Percentiles rank a stretch among this genome's conserved stretches.
These are phyloP conservation scores for Spinibarbus caldwelli DNA, from an alignment of 2,797 vertebrate species.

Conservation along the genomic window DNA sequence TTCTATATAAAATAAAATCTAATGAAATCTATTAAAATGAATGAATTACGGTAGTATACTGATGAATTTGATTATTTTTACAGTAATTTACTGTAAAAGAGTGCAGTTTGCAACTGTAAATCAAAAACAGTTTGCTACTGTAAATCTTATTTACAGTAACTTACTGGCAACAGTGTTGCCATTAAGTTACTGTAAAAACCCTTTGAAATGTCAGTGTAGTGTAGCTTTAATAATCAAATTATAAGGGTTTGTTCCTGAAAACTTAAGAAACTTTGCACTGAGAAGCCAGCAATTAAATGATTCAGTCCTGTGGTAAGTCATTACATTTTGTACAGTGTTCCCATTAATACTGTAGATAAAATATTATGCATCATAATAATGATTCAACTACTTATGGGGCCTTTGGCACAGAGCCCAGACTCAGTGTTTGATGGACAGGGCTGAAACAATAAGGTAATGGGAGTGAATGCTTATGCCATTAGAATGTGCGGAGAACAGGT, in stretches of 20 bases:
- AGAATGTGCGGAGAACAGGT: conserved; percentile 19
- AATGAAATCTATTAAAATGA: too few relatives aligned
- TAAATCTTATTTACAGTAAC: too few relatives aligned
- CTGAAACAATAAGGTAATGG: conserved; percentile 24
- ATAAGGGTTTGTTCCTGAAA: neutral
- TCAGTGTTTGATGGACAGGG: conserved; percentile 33
- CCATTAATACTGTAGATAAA: conserved; percentile 27
- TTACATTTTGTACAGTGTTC: conserved; percentile 33
- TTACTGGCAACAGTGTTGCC: too few relatives aligned
- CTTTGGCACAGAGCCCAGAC: conserved; percentile 47
- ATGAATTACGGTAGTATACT: too few relatives aligned
- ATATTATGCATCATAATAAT: conserved; percentile 35
- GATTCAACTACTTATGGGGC: conserved; percentile 37
- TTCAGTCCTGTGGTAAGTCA: neutral
- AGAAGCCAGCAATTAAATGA: conserved; percentile 26
- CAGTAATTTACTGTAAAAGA: too few relatives aligned
- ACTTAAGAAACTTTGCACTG: neutral
- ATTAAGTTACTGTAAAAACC: too few relatives aligned
- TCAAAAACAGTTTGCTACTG: too few relatives aligned
- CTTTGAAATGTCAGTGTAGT: too few relatives aligned
- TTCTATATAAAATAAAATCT: too few relatives aligned
- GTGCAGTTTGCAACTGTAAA: too few relatives aligned
- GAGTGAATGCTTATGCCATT: conserved; percentile 39
- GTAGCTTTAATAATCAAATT: neutral
- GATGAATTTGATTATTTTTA: too few relatives aligned